These are phyloP conservation scores for Scatophagus argus DNA, from an alignment of 2,113 vertebrate genomes.

Conservation along the genomic window DNA sequence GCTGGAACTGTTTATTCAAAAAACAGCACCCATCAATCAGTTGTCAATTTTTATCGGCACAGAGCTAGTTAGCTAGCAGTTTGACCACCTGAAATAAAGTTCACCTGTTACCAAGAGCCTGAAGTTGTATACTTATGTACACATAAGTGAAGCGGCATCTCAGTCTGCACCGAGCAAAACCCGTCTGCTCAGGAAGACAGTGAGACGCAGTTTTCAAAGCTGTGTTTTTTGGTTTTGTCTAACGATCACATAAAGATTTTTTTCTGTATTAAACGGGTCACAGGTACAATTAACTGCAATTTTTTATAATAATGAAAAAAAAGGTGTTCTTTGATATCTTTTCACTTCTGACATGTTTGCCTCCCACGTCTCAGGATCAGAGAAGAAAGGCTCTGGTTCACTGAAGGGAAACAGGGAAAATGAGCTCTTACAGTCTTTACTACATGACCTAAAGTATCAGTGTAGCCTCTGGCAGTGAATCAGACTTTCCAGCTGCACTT, in stretches of 20 bases:
- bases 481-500: neutral
- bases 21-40: too few relatives aligned
- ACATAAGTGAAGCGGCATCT: neutral
- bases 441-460: neutral
- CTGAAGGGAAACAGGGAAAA: slow-evolving; percentile 12
- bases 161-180: neutral
- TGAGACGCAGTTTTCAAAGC: too few relatives aligned
- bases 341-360: neutral
- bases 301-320: too few relatives aligned
- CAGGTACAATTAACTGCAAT: neutral
- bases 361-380: neutral
- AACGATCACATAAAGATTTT: too few relatives aligned
- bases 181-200: too few relatives aligned
- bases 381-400: neutral
- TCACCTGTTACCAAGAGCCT: neutral
- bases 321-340: slow-evolving; percentile 4
- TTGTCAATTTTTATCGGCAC: too few relatives aligned
- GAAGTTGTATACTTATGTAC: neutral
- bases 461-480: neutral
- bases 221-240: too few relatives aligned
- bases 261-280: neutral
- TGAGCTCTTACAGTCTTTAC: slow-evolving; percentile 2
- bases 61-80: too few relatives aligned
- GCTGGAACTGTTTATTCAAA: neutral
- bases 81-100: neutral